These are phyloP conservation scores for Amphipoea lucens DNA, from an alignment of 2,888 invertebrate genomes.

Conservation along the genomic window DNA sequence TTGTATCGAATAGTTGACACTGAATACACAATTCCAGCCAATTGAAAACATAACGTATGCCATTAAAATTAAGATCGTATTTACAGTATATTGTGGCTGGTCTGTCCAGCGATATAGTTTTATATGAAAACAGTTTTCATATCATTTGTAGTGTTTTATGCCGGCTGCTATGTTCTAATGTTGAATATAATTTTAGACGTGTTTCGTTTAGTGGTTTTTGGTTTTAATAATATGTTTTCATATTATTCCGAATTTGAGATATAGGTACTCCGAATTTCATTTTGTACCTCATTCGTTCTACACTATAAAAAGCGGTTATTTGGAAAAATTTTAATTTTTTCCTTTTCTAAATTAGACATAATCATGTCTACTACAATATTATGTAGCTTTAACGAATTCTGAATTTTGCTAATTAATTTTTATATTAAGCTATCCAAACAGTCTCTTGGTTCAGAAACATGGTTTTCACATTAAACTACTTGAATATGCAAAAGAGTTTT, in stretches of 20 bases:
- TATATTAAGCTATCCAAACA: constrained; percentile 7
- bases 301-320: background rate
- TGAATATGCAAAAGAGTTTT: constrained; percentile 41
- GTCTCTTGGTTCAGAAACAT: constrained; percentile 9
- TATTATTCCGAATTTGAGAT: background rate
- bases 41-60: background rate
- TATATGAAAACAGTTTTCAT: constrained; percentile 5
- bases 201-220: background rate
- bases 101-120: background rate
- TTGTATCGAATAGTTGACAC: constrained; percentile 13
- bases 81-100: background rate
- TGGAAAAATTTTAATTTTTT: too few species aligned
- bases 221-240: background rate
- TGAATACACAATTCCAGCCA: background rate
- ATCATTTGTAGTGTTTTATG: background rate
- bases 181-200: background rate
- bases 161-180: background rate
- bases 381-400: background rate
- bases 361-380: background rate
- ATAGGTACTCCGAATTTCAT: background rate
- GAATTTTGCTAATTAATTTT: constrained; percentile 3
- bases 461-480: constrained; percentile 36
- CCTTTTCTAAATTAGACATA: too few species aligned
- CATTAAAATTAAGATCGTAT: background rate
- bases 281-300: background rate